Base-by-base conservation (phyloP, 2,888 invertebrate species). In the Eledona agricola region DNA sequence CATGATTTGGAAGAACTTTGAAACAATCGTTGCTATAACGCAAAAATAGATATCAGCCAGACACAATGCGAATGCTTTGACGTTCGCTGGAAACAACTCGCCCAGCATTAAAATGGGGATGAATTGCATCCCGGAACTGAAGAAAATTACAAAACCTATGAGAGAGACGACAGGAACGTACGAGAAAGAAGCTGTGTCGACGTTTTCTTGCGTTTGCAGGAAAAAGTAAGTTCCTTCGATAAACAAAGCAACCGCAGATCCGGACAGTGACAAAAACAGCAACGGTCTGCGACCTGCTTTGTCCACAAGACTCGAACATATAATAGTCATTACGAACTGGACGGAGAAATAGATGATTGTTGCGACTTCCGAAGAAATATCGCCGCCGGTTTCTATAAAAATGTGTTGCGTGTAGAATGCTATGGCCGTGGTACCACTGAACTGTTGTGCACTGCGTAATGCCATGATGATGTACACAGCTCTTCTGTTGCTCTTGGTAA, bases 381-480 rank as follows among this genome's bases (percentile, higher is more conserved):
- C 74, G 9, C 70, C 71, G 2, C 72, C 74, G 0, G 76, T 69
- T 17, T 77, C 76, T 10, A 75, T 59, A 16, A 80, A 72, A 6
- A 80, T 74, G 0, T 76, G 76, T 57, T 85, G 83, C 0, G 83
- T 80, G 64, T 85, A 85, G 4, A 84, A 82, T 0, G 83, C 80
- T 1, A 86, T 80, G 1, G 84, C 84, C 12, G 83, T 83, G 40
- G 82, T 82, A 1, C 86, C 86, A 62, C 83, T 83, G 22, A 86
- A 67, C 52, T 72, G 72, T 55, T 83, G 82, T 0, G 50, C 50
- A 1, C 45, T 32, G 5, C 55, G 11, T 2, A 55, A 11, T 2
- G 26, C 28, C 32, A 38, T 31, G 3, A 45, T 43, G 1, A 55
- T 51, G 12, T 23, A 19, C 6, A 50, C 31, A 10, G 45, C 45